These are phyloP conservation scores for Paramormyrops hopkinsi DNA, from an alignment of 2,797 vertebrate species.

Conservation along the genomic window DNA sequence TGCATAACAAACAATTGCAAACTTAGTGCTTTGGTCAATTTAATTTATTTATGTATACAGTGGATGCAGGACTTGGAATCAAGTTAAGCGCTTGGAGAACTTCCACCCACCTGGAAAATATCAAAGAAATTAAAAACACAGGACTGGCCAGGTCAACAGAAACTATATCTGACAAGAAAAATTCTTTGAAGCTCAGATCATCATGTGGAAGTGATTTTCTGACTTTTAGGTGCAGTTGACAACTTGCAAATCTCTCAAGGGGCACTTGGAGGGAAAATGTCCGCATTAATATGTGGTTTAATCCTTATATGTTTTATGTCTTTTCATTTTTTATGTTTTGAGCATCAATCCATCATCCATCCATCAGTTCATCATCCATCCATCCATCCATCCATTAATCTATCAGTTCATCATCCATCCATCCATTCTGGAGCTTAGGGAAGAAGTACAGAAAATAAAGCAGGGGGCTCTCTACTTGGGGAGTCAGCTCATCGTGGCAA, in stretches of 20 bases:
- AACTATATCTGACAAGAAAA: background rate
- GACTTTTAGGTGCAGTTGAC: background rate
- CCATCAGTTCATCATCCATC: background rate
- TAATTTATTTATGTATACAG: background rate
- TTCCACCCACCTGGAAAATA: conserved; percentile 8
- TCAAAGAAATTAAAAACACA: conserved; percentile 17
- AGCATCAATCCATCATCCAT: background rate
- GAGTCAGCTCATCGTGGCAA: background rate
- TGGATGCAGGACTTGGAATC: background rate
- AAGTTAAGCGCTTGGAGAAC: background rate
- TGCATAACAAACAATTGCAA: background rate
- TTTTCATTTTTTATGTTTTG: background rate
- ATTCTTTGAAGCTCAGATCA: conserved; percentile 11
- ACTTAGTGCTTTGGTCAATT: conserved; percentile 1
- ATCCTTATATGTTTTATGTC: background rate
- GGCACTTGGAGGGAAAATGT: background rate
- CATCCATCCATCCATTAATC: background rate
- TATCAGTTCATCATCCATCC: background rate
- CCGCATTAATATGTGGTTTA: background rate
- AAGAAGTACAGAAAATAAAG: background rate
- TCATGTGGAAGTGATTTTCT: conserved; percentile 10
- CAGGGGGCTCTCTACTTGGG: background rate
- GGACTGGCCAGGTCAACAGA: conserved; percentile 1
- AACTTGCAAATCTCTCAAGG: background rate
- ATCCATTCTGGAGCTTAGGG: background rate